phyloP scores from a whole-genome alignment of 2,888 invertebrate species.

The Caenorhabditis zanzibari region DNA sequence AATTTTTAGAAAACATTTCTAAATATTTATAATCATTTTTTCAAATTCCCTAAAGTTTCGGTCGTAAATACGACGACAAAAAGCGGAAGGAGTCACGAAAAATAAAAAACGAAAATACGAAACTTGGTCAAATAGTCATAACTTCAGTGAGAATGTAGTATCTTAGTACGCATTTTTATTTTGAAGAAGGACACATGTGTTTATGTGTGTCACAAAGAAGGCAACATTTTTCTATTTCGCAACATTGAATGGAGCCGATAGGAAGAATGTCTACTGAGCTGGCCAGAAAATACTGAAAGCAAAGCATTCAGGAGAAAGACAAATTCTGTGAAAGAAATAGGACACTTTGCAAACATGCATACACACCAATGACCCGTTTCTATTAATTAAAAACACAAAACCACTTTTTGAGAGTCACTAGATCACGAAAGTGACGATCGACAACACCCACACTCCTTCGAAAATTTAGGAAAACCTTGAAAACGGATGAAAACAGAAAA shows the following conservation, averaged over 20 bases:
- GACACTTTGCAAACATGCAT: slow-evolving; percentile 53
- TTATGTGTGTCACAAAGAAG: not conserved
- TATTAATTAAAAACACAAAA: slow-evolving; percentile 51
- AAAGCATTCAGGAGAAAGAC: not conserved
- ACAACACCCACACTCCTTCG: slow-evolving; percentile 32
- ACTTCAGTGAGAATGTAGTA: not conserved
- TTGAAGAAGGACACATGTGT: not conserved
- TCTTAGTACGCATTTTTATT: no score
- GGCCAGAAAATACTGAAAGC: no score
- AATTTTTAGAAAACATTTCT: no score
- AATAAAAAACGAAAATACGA: no score
- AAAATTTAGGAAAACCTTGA: slow-evolving; percentile 35
- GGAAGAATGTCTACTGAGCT: no score
- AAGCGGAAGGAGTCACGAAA: no score
- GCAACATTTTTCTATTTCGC: slow-evolving; percentile 1
- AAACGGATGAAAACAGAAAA: slow-evolving; percentile 18
- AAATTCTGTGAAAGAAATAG: slow-evolving; percentile 24
- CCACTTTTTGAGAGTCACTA: slow-evolving; percentile 27
- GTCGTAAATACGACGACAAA: no score
- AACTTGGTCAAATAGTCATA: no score
- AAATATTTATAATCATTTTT: no score
- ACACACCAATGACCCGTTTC: slow-evolving; percentile 32
- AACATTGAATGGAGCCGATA: not conserved
- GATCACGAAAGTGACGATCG: slow-evolving; percentile 26
- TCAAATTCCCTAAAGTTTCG: no score